Evolutionary conservation across 2,797 vertebrate genomes (phyloP).

Genomic region (Mastacembelus armatus): DNA sequence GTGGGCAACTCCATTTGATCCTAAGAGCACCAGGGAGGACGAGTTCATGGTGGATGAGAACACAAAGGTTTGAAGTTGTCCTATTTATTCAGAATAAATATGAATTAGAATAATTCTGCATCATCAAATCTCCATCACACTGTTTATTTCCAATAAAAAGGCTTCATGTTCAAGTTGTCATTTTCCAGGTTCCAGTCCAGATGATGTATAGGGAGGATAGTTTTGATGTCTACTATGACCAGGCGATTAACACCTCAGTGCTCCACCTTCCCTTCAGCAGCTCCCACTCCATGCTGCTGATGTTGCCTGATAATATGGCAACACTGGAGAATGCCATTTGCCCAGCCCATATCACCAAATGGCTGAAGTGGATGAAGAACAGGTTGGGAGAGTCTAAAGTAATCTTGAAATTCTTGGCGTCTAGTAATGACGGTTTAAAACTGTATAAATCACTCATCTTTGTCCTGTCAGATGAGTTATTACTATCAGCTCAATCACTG

Average conservation of each 20-base stretch:
- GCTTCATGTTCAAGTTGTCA: background rate
- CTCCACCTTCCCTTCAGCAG: constrained; percentile 81
- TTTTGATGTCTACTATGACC: constrained; percentile 69
- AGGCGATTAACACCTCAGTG: constrained; percentile 62
- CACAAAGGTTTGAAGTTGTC: constrained; percentile 51
- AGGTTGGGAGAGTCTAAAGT: constrained; percentile 53
- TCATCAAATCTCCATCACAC: background rate
- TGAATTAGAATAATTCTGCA: background rate
- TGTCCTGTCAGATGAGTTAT: background rate
- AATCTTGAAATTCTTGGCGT: background rate
- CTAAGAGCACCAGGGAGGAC: constrained; percentile 30
- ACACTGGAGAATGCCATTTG: constrained; percentile 67
- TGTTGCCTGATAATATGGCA: constrained; percentile 73
- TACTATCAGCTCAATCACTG: background rate
- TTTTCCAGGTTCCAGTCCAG: constrained; percentile 76
- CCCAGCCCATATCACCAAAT: constrained; percentile 73
- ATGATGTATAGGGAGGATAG: constrained; percentile 73
- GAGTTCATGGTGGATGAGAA: constrained; percentile 71
- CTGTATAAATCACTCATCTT: background rate
- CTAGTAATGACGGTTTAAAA: background rate
- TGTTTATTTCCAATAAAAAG: background rate
- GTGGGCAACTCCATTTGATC: constrained; percentile 78
- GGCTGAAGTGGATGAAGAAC: constrained; percentile 70
- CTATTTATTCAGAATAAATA: background rate
- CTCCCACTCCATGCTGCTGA: constrained; percentile 81